Evolutionary conservation across 1,140 invertebrate species (phyloP), one percentile per base, ranked within the genome.

Genomic region (Ceratina calcarata): DNA sequence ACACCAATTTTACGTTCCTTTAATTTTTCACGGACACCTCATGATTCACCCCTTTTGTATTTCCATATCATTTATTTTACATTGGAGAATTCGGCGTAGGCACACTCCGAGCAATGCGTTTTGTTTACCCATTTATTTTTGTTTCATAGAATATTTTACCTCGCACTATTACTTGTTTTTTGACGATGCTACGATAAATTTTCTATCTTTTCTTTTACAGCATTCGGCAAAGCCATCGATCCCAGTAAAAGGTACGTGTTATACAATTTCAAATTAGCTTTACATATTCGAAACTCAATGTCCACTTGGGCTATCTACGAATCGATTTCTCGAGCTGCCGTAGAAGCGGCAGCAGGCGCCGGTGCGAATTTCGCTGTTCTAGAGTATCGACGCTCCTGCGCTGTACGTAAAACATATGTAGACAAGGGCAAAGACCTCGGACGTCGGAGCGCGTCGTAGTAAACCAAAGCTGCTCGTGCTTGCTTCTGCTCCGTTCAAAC

Each of bases 371-470:
- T 61, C 68, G 66, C 37, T 24, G 49, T 24, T 58, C 77, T 78
- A 82, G 81, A 88, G 88, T 92, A 91, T 92, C 91, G 90, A 92
- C 91, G 90, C 90, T 91, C 85, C 72, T 87, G 85, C 88, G 81
- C 87, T 88, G 88, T 89, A 90, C 80, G 72, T 86, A 87, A 70
- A 45, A 45, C 37, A 45, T 45, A 82, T 22, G 80, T 87, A 87
- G 4, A 22, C 90, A 92, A 92, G 91, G 91, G 91, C 91, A 92
- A 92, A 91, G 91, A 92, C 91, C 91, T 86, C 90, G 79, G 71
- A 65, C 75, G 77, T 87, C 85, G 88, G 85, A 89, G 77, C 82
- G 78, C 78, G 79, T 37, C 37, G 32, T 61, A 86, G 84, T 88
- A 89, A 80, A 67, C 75, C 37, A 27, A 15, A 24, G 8, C 27